Conservation (phyloP, 2,888 invertebrate species). For the Exocentrus adspersus region DNA sequence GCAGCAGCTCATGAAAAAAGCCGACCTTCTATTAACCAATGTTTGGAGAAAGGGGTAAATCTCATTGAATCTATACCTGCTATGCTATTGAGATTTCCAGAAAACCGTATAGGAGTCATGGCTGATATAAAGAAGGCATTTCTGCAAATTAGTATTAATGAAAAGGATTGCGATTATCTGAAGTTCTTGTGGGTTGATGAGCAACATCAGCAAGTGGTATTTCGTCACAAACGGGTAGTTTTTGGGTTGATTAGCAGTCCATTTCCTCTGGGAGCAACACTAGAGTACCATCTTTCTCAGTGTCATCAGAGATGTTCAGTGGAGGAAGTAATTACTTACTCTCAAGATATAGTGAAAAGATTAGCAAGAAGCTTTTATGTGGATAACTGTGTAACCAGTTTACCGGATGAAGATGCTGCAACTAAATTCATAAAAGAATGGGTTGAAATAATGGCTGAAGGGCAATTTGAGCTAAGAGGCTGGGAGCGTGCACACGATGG, state of each 20-base stretch:
- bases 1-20: not conserved
- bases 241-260: slow-evolving; percentile 25
- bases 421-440: slow-evolving; percentile 25
- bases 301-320: not conserved
- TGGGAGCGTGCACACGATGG: slow-evolving; percentile 21
- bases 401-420: slow-evolving; percentile 1
- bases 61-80: slow-evolving; percentile 25
- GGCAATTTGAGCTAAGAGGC: slow-evolving; percentile 28
- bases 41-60: not conserved
- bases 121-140: slow-evolving; percentile 51
- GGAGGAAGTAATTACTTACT: slow-evolving; percentile 2
- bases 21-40: not conserved
- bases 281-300: not conserved
- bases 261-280: not conserved
- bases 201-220: slow-evolving; percentile 5
- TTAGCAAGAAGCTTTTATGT: slow-evolving; percentile 25
- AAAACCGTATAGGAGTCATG: slow-evolving; percentile 33
- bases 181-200: slow-evolving; percentile 24
- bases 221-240: slow-evolving; percentile 15
- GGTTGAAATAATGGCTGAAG: slow-evolving; percentile 15
- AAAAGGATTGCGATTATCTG: slow-evolving; percentile 8
- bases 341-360: slow-evolving; percentile 10
- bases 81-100: slow-evolving; percentile 34
- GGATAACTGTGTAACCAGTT: slow-evolving; percentile 30
- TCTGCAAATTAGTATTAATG: slow-evolving; percentile 44